A percentile compares a stretch with the other conserved stretches of the same genome.
These are phyloP conservation scores for Papilio xuthus DNA, from an alignment of 1,140 invertebrate species.

Conservation along the genomic window DNA sequence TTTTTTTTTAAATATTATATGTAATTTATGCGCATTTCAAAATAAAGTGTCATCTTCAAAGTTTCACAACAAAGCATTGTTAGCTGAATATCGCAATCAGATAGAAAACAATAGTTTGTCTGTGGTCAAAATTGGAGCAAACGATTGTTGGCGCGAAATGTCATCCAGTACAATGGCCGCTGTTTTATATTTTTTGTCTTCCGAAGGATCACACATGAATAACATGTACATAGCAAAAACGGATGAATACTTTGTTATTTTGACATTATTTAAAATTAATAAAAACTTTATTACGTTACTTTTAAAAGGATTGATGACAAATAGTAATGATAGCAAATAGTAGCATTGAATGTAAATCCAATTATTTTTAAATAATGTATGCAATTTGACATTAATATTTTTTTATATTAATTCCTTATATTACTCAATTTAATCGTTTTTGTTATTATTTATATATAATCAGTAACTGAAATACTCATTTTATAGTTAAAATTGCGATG, in stretches of 20 bases:
- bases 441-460: not conserved
- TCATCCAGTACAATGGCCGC: not conserved
- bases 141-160: conserved; percentile 21
- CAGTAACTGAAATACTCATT: conserved; percentile 4
- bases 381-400: not conserved
- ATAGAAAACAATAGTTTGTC: conserved; percentile 18
- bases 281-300: not conserved
- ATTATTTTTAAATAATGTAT: not conserved
- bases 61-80: conserved; percentile 8
- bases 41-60: not conserved
- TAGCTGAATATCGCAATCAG: conserved; percentile 28
- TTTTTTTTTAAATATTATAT: not conserved
- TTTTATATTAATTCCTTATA: not conserved
- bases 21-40: not conserved
- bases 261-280: not conserved
- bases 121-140: conserved; percentile 6
- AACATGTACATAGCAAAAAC: not conserved
- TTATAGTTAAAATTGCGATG: not conserved
- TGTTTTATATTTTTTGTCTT: not conserved
- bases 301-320: not conserved
- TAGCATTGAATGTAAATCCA: not conserved
- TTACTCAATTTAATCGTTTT: not conserved
- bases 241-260: not conserved
- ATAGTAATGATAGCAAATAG: not conserved
- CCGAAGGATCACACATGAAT: not conserved